A percentile compares a stretch with the other conserved stretches of the same genome.
Conservation (phyloP, 2,888 invertebrate genomes). For the Argyra leucocephala region DNA sequence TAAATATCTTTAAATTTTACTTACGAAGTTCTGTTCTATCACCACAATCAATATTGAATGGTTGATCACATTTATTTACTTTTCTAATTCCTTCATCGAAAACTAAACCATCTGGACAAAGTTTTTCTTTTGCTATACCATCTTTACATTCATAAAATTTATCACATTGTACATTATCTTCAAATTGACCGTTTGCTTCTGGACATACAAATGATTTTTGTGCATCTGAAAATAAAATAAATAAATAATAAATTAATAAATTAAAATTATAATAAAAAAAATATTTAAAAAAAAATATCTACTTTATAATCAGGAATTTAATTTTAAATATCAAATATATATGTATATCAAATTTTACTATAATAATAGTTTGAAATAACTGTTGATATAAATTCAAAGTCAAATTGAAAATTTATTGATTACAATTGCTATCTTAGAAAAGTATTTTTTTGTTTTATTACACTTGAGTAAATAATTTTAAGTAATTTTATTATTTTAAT, state of each 20-base stretch:
- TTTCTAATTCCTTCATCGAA: constrained; percentile 78
- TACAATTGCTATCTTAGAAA: too few relatives aligned
- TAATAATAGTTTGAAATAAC: too few relatives aligned
- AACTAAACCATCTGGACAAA: constrained; percentile 81
- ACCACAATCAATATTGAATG: constrained; percentile 85
- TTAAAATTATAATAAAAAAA: neutral
- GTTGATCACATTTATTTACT: constrained; percentile 84
- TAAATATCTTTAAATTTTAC: constrained; percentile 37
- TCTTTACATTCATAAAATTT: constrained; percentile 74
- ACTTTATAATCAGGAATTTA: too few relatives aligned
- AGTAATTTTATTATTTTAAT: too few relatives aligned
- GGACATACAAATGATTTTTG: constrained; percentile 62
- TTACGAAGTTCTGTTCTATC: constrained; percentile 81
- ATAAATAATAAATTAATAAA: constrained; percentile 7
- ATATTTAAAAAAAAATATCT: neutral
- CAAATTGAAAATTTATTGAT: too few relatives aligned
- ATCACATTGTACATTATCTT: constrained; percentile 73
- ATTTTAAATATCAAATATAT: too few relatives aligned
- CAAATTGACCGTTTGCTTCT: constrained; percentile 69
- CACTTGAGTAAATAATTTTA: too few relatives aligned
- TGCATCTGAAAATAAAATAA: constrained; percentile 28
- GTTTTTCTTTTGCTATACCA: constrained; percentile 59
- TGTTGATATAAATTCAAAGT: too few relatives aligned
- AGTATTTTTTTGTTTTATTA: too few relatives aligned
- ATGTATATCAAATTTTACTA: too few relatives aligned